phyloP scores from a whole-genome alignment of 2,888 invertebrate genomes.

The Muschampia plurimacula region DNA sequence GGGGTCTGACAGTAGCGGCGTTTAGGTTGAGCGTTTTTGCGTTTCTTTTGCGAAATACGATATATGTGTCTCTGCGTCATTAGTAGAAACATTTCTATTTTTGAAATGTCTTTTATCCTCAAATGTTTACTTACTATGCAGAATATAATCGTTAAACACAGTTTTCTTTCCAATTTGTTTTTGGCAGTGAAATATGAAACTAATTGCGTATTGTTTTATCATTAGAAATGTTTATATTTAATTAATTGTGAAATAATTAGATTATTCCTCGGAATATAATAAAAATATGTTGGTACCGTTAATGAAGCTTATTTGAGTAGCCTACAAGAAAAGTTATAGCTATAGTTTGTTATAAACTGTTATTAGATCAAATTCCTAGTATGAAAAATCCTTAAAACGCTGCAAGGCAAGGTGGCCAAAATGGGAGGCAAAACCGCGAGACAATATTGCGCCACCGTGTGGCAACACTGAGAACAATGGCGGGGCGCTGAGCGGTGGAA shows the following conservation, averaged over 20 bases:
- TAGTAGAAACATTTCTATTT: neutral
- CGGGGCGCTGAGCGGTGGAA: conserved; percentile 37
- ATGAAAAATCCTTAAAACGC: conserved; percentile 15
- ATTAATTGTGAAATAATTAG: no score
- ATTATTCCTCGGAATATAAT: no score
- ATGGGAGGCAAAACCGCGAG: conserved; percentile 29
- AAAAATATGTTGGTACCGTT: no score
- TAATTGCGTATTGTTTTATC: no score
- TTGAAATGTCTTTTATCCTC: neutral
- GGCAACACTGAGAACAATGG: conserved; percentile 38
- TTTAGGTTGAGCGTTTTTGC: neutral
- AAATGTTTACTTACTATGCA: neutral
- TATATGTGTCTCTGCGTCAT: neutral
- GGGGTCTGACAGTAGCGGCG: neutral
- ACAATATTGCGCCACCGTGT: conserved; percentile 36
- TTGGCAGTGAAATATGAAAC: neutral
- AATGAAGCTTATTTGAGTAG: no score
- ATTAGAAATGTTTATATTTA: no score
- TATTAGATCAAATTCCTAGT: neutral
- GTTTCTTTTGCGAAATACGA: neutral
- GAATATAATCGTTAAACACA: neutral
- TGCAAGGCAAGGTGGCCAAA: conserved; percentile 28
- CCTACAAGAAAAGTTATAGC: no score
- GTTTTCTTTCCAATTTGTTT: neutral
- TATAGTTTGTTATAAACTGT: no score